A percentile compares a stretch with the other conserved stretches of the same genome.
These are phyloP conservation scores for Mellilla xanthometata DNA, from an alignment of 2,888 invertebrate genomes.

Conservation along the genomic window DNA sequence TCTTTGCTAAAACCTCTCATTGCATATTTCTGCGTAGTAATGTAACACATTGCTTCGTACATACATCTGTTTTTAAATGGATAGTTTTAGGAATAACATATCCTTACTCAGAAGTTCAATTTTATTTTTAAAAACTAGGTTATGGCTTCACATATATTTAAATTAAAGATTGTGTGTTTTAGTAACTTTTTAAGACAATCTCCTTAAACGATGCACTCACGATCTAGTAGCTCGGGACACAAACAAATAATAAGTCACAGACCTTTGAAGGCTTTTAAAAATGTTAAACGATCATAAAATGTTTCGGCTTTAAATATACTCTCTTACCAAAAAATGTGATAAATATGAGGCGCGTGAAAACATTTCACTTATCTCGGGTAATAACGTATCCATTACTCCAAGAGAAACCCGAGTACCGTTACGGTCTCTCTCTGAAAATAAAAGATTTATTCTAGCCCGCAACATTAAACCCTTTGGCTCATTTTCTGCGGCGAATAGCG, in stretches of 20 bases:
- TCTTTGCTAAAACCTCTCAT: too few relatives aligned
- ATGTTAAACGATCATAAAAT: constrained; percentile 34
- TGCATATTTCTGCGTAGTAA: too few relatives aligned
- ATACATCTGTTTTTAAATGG: too few relatives aligned
- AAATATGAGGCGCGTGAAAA: constrained; percentile 49
- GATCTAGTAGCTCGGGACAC: constrained; percentile 22
- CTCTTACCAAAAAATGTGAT: constrained; percentile 35
- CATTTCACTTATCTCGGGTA: constrained; percentile 59
- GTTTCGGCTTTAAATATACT: constrained; percentile 32
- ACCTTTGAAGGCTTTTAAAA: constrained; percentile 33
- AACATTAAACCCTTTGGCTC: constrained; percentile 74
- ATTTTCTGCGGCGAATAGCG: constrained; percentile 75
- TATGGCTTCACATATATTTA: too few relatives aligned
- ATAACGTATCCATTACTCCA: constrained; percentile 51
- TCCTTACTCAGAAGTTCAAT: too few relatives aligned
- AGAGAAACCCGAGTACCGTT: constrained; percentile 70
- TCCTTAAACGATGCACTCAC: constrained; percentile 8
- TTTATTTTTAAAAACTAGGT: too few relatives aligned
- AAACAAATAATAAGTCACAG: constrained; percentile 29
- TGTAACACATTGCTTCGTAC: too few relatives aligned
- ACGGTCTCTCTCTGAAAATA: constrained; percentile 57
- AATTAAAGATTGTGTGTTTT: too few relatives aligned
- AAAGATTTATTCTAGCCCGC: constrained; percentile 62
- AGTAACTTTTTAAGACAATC: neutral
- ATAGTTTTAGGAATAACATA: too few relatives aligned